These are phyloP conservation scores for Radopholus similis DNA, from an alignment of 1,140 invertebrate species.

Conservation along the genomic window DNA sequence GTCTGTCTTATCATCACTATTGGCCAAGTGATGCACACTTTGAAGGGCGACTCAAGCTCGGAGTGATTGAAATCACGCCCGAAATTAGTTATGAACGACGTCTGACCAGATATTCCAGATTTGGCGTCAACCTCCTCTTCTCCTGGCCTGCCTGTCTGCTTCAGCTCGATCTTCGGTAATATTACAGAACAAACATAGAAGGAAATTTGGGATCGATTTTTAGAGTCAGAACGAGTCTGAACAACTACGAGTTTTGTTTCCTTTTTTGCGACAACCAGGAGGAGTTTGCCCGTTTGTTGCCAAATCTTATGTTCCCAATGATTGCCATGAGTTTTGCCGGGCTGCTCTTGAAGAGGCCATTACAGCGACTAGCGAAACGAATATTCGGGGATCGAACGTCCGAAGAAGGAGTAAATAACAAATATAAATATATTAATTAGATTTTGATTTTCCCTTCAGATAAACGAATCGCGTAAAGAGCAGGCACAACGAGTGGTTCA, in stretches of 20 bases:
- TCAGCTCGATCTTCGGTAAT: slow-evolving; percentile 19
- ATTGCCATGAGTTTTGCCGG: slow-evolving; percentile 38
- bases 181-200: neutral
- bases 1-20: slow-evolving; percentile 11
- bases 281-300: slow-evolving; percentile 39
- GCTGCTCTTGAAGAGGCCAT: too few relatives aligned
- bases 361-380: too few relatives aligned
- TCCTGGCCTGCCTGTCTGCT: slow-evolving; percentile 44
- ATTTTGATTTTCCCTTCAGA: slow-evolving; percentile 8
- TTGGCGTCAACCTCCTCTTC: slow-evolving; percentile 36
- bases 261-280: slow-evolving; percentile 55
- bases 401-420: neutral
- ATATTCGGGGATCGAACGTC: neutral
- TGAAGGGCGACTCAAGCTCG: slow-evolving; percentile 23
- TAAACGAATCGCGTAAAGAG: slow-evolving; percentile 45
- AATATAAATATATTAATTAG: neutral
- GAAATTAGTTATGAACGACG: slow-evolving; percentile 44
- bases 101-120: slow-evolving; percentile 41
- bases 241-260: slow-evolving; percentile 48
- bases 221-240: slow-evolving; percentile 47
- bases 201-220: slow-evolving; percentile 26
- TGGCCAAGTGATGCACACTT: slow-evolving; percentile 34
- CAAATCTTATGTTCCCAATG: slow-evolving; percentile 44
- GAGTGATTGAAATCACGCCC: slow-evolving; percentile 37
- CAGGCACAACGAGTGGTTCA: slow-evolving; percentile 62